Evolutionary conservation across 1,140 invertebrate species (phyloP).

Genomic region (Planococcus citri): DNA sequence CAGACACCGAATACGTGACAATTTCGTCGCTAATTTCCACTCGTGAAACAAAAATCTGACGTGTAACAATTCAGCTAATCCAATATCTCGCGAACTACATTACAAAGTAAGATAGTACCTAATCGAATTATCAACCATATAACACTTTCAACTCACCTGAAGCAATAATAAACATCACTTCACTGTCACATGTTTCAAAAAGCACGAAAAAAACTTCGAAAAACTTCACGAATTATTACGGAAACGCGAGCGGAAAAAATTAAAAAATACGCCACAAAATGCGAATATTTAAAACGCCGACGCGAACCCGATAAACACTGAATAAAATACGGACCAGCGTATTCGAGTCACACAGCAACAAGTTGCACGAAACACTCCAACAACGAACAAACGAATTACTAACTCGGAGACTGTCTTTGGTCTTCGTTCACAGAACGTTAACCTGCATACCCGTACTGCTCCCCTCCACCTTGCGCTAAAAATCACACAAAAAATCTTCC

Average conservation of each 20-base stretch:
- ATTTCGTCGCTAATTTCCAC: too few relatives aligned
- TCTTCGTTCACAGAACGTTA: slow-evolving; percentile 6
- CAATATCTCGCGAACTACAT: too few relatives aligned
- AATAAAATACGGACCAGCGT: background rate
- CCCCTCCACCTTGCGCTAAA: background rate
- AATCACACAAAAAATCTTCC: background rate
- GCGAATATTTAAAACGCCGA: slow-evolving; percentile 6
- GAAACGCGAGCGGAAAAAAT: too few relatives aligned
- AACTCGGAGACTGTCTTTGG: slow-evolving; percentile 1
- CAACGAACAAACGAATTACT: background rate
- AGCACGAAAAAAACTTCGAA: background rate
- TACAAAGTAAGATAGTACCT: too few relatives aligned
- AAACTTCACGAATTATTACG: background rate
- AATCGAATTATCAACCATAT: too few relatives aligned
- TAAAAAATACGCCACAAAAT: background rate
- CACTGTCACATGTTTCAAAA: background rate
- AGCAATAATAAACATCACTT: background rate
- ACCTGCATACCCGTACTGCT: background rate
- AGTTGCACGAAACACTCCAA: background rate
- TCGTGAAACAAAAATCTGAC: too few relatives aligned
- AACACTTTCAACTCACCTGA: too few relatives aligned
- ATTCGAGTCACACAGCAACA: slow-evolving; percentile 2
- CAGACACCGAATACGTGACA: too few relatives aligned
- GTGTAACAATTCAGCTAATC: too few relatives aligned
- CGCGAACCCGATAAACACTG: background rate